These are phyloP conservation scores for Drosophila paracracens DNA, from an alignment of 2,888 invertebrate genomes.

Conservation along the genomic window DNA sequence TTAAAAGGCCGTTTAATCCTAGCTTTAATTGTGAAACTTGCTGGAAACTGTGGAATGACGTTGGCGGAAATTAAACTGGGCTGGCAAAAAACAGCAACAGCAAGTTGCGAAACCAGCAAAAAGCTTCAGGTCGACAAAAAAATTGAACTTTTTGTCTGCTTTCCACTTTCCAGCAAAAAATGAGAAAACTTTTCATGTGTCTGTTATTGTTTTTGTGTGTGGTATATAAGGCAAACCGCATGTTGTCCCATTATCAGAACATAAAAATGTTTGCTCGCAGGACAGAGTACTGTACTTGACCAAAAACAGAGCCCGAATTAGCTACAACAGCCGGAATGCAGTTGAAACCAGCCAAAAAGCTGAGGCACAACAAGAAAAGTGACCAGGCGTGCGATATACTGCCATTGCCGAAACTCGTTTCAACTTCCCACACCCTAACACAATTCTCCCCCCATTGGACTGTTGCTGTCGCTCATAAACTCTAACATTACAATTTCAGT, in stretches of 20 bases:
- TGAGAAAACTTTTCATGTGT: slow-evolving; percentile 26
- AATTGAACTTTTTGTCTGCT: slow-evolving; percentile 1
- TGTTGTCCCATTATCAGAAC: slow-evolving; percentile 71
- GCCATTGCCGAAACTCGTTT: slow-evolving; percentile 19
- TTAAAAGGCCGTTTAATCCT: slow-evolving; percentile 28
- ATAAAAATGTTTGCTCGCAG: slow-evolving; percentile 59
- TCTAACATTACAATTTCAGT: slow-evolving; percentile 63
- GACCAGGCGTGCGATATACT: slow-evolving; percentile 10
- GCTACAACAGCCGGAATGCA: slow-evolving; percentile 39
- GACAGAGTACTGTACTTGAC: slow-evolving; percentile 62
- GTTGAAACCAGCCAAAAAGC: slow-evolving; percentile 16
- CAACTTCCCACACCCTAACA: not conserved
- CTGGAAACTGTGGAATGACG: slow-evolving; percentile 20
- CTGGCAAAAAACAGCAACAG: slow-evolving; percentile 13
- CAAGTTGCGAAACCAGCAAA: slow-evolving; percentile 8
- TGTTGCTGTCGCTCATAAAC: slow-evolving; percentile 74
- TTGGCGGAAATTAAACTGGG: slow-evolving; percentile 42
- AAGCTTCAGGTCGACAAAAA: slow-evolving; percentile 36
- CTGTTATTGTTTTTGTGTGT: slow-evolving; percentile 12
- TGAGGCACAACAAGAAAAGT: slow-evolving; percentile 14
- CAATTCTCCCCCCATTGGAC: slow-evolving; percentile 31
- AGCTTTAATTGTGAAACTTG: slow-evolving; percentile 6
- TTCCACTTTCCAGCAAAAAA: slow-evolving; percentile 31
- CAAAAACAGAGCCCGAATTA: slow-evolving; percentile 68
- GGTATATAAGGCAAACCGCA: slow-evolving; percentile 43